Conservation (phyloP, 2,113 vertebrate species). For the Psittacara wagleri region DNA sequence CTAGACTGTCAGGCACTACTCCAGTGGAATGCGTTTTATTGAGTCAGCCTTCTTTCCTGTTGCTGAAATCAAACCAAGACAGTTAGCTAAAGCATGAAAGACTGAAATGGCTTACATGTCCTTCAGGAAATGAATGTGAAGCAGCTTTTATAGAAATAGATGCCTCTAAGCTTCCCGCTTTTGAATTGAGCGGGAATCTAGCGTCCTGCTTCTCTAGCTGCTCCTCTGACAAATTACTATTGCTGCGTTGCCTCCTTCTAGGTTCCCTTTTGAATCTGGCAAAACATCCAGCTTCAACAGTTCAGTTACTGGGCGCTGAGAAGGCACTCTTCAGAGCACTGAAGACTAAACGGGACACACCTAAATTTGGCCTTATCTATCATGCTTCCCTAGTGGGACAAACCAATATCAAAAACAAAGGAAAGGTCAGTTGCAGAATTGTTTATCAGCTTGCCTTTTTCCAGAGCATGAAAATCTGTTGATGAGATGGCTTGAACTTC, state of each 20-base stretch:
- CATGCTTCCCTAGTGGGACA: slow-evolving; percentile 97
- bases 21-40: background rate
- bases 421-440: slow-evolving; percentile 81
- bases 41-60: background rate
- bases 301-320: slow-evolving; percentile 96
- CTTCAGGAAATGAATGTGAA: background rate
- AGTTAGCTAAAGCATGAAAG: background rate
- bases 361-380: slow-evolving; percentile 98
- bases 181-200: background rate
- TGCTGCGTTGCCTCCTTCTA: slow-evolving; percentile 40
- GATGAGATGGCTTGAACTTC: background rate
- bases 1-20: background rate
- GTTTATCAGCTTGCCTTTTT: background rate
- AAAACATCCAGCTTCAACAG: slow-evolving; percentile 96
- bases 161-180: background rate
- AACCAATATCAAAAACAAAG: slow-evolving; percentile 93
- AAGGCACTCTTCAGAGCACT: slow-evolving; percentile 96
- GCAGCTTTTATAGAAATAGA: background rate
- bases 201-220: background rate
- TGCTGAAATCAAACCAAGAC: background rate
- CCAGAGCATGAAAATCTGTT: background rate
- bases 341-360: slow-evolving; percentile 92
- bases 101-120: background rate
- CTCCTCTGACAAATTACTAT: background rate
- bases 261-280: slow-evolving; percentile 96